Percentiles rank a stretch among this genome's conserved stretches.
Evolutionary conservation across 2,113 vertebrate genomes (phyloP).

Genomic region (Psittacula cyanocephala): DNA sequence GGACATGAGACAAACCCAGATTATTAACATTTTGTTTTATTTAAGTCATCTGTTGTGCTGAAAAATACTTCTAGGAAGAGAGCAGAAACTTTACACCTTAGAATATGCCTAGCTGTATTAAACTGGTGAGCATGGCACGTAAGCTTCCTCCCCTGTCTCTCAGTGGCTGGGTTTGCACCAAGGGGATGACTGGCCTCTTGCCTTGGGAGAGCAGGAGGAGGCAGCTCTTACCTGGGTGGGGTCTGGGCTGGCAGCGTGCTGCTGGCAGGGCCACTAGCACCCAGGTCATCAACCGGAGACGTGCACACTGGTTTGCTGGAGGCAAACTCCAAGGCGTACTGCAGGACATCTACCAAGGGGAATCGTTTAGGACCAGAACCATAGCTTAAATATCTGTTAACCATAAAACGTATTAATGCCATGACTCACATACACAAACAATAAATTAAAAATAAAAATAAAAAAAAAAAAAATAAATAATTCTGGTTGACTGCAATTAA

Average conservation of each 20-base stretch:
- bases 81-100: neutral
- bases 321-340: slow-evolving; percentile 97
- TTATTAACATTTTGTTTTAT: neutral
- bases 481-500: neutral
- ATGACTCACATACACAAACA: neutral
- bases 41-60: fast-evolving
- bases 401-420: slow-evolving; percentile 59
- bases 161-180: neutral
- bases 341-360: slow-evolving; percentile 96
- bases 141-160: neutral
- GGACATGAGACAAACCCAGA: neutral
- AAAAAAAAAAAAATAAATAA: too few relatives aligned
- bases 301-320: slow-evolving; percentile 97
- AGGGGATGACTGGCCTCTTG: neutral
- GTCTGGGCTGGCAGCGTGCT: slow-evolving; percentile 79
- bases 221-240: slow-evolving; percentile 76
- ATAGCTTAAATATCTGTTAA: slow-evolving; percentile 92
- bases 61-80: neutral
- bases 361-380: slow-evolving; percentile 98
- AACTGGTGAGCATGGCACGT: neutral
- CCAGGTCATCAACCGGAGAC: slow-evolving; percentile 92
- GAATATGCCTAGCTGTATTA: neutral
- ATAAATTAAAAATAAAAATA: too few relatives aligned
- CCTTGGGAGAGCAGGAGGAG: neutral
- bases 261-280: slow-evolving; percentile 82